Evolutionary conservation across 1,140 invertebrate species (phyloP).

Genomic region (Penaeus indicus): DNA sequence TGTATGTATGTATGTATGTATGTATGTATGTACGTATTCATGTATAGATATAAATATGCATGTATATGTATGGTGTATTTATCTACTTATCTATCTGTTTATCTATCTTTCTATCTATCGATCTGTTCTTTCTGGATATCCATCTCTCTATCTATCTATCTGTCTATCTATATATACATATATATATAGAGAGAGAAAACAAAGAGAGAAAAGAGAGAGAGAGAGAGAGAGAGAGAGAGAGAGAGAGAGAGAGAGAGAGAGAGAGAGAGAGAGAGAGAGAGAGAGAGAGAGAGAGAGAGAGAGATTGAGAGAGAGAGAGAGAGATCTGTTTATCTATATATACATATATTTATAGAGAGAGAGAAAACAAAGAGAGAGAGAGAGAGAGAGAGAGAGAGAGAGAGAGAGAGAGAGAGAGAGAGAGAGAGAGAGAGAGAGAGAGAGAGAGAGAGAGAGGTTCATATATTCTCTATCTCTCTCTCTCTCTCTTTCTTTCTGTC

Average conservation of each 20-base stretch:
- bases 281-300: constrained; percentile 27
- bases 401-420: neutral
- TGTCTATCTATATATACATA: constrained; percentile 27
- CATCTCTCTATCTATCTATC: neutral
- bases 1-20: too few species aligned
- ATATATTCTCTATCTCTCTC: neutral
- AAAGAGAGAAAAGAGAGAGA: constrained; percentile 18
- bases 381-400: neutral
- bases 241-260: constrained; percentile 31
- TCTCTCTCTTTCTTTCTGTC: too few species aligned
- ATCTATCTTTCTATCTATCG: too few species aligned
- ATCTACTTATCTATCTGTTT: too few species aligned
- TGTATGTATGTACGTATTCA: too few species aligned
- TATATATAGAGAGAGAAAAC: neutral
- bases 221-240: constrained; percentile 10
- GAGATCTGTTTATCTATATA: too few species aligned
- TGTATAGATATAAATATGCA: too few species aligned
- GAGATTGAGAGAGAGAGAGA: too few species aligned
- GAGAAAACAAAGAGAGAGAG: neutral
- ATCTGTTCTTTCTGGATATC: too few species aligned
- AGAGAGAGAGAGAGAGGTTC: too few species aligned
- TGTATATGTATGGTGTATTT: too few species aligned
- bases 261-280: constrained; percentile 32
- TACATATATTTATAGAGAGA: neutral
- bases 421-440: constrained; percentile 8